Conservation (phyloP, 1,140 invertebrate species). For the Cheumatopsyche charites region DNA sequence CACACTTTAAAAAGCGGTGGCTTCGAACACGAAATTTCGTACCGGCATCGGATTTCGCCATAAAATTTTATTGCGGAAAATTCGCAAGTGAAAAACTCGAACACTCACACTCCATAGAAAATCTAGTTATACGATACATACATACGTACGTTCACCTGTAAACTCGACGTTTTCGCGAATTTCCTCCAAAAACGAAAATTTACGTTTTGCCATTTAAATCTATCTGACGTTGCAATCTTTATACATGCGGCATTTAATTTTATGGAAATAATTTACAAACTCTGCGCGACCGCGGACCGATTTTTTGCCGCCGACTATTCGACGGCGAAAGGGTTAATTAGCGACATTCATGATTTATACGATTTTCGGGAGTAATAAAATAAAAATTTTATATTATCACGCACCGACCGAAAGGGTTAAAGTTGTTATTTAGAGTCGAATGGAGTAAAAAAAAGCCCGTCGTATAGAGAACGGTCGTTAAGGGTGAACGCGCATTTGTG, state of each 20-base stretch:
- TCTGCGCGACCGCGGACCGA: not conserved
- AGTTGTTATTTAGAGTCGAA: too few species aligned
- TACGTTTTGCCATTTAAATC: constrained; percentile 26
- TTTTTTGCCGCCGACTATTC: not conserved
- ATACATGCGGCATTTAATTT: constrained; percentile 25
- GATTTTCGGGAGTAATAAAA: constrained; percentile 2
- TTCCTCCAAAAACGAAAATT: constrained; percentile 4
- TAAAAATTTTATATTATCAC: constrained; percentile 1
- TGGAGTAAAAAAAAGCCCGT: too few species aligned
- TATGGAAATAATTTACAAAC: constrained; percentile 20
- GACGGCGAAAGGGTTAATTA: constrained; percentile 12
- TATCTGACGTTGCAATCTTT: constrained; percentile 25
- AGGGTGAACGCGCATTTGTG: too few species aligned
- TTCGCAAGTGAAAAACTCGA: not conserved
- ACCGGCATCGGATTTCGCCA: not conserved
- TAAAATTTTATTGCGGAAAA: constrained; percentile 24
- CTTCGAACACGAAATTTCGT: not conserved
- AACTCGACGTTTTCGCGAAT: constrained; percentile 7
- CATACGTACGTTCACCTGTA: not conserved
- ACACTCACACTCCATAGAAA: too few species aligned
- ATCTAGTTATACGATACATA: too few species aligned
- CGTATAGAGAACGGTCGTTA: too few species aligned
- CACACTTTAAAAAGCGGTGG: too few species aligned
- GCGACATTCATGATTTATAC: constrained; percentile 14
- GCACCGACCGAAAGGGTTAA: not conserved